A percentile compares a stretch with the other conserved stretches of the same genome.
Evolutionary conservation across 2,797 vertebrate genomes (phyloP).

Genomic region (Morus bassanus): DNA sequence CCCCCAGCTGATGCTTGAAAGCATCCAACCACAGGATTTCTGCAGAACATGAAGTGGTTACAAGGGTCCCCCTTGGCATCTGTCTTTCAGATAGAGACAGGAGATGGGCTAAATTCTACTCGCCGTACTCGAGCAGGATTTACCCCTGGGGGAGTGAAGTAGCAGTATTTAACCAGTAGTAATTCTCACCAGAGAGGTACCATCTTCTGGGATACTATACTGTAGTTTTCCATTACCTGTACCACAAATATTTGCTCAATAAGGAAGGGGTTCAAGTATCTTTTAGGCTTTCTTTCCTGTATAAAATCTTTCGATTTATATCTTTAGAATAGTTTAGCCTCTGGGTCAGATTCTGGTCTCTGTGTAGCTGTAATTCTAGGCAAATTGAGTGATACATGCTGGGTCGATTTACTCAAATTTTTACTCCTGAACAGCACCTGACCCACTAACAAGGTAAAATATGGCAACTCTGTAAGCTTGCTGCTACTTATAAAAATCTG

Average conservation of each 20-base stretch:
- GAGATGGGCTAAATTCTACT: not conserved
- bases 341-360: not conserved
- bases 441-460: not conserved
- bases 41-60: not conserved
- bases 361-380: not conserved
- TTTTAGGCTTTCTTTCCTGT: not conserved
- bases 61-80: not conserved
- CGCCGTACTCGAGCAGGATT: not conserved
- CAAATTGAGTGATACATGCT: not conserved
- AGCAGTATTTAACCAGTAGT: not conserved
- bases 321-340: not conserved
- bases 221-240: not conserved
- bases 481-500: conserved; percentile 38
- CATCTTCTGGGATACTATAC: not conserved
- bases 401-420: not conserved
- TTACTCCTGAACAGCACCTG: not conserved
- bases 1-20: not conserved
- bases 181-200: not conserved
- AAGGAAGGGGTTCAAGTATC: not conserved
- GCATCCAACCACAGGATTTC: not conserved
- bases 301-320: not conserved
- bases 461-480: not conserved
- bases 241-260: not conserved
- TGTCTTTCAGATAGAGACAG: not conserved
- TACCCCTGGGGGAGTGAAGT: not conserved